Evolutionary conservation across 2,888 invertebrate species (phyloP), one percentile per base, ranked within the genome.

Genomic region (Stenoptilia bipunctidactyla): DNA sequence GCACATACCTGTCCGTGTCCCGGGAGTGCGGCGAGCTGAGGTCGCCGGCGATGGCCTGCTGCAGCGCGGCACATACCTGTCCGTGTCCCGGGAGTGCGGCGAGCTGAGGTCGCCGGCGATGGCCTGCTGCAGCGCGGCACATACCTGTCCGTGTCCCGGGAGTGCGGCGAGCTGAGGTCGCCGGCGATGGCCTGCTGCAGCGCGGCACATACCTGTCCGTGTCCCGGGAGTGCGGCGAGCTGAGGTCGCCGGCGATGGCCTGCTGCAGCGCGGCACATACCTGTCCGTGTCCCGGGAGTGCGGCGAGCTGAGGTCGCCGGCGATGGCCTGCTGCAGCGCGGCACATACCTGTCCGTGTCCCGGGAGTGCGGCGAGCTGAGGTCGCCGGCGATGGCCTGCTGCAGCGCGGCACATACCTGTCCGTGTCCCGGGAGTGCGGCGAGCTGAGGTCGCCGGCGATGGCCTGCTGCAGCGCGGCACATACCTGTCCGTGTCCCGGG

Each of bases 111-210:
- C 94, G 0, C 92, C 96, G 51, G 96, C 94, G 66, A 97, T 93
- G 45, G 96, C 97, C 58, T 93, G 91, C 66, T 97, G 97, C 47
- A 98, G 82, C 61, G 96, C 96, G 37, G 95, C 90, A 51, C n/a
- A n/a, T n/a, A n/a, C n/a, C n/a, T n/a, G n/a, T n/a, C n/a, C n/a
- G 97, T 96, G 45, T 97, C 87, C 48, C 96, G 90, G 96, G 86
- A 2, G 97, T 96, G 40, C 97, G 83, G 39, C 95, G 87, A 35
- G 97, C 88, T 75, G 97, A 97, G 67, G 91, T 88, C 59, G 89
- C 75, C 34, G 94, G 25, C 9, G 25, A 25, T 9, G 5, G 9
- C 25, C 25, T 25, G 25, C 25, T 25, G n/a, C n/a, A 25, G 25
- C 9, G 25, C 5, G 5, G 25, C 9, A 5, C 25, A 6, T 9